Conservation (phyloP, 2,113 vertebrate genomes). For the Ciconia boyciana region DNA sequence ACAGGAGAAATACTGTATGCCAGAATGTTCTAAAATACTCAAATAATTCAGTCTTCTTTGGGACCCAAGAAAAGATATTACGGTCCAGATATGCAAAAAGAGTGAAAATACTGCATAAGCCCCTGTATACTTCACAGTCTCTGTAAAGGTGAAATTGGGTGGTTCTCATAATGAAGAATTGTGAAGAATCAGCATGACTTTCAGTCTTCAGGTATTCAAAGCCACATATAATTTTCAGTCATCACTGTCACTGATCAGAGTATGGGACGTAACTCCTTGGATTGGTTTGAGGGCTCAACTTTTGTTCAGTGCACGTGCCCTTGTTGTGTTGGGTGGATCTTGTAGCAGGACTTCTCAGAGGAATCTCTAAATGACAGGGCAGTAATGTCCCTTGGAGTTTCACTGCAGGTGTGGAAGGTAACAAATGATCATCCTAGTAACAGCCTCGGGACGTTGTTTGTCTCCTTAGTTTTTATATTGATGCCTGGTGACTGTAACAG, state of each 20-base stretch:
- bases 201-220: neutral
- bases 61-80: neutral
- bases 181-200: neutral
- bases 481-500: neutral
- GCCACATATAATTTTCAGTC: neutral
- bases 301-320: rapidly evolving
- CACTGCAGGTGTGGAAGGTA: neutral
- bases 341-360: neutral
- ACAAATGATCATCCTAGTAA: neutral
- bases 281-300: neutral
- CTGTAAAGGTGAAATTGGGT: neutral
- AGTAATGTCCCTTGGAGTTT: neutral
- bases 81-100: neutral
- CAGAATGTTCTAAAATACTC: neutral
- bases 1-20: neutral
- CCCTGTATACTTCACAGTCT: neutral
- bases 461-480: neutral
- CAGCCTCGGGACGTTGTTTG: neutral
- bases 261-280: neutral
- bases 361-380: neutral
- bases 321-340: neutral
- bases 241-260: neutral
- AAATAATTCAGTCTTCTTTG: neutral
- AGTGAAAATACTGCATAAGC: neutral
- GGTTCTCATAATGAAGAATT: neutral